A percentile compares a stretch with the other conserved stretches of the same genome.
phyloP scores from a whole-genome alignment of 2,888 invertebrate species.

The Scaptomyza parva region DNA sequence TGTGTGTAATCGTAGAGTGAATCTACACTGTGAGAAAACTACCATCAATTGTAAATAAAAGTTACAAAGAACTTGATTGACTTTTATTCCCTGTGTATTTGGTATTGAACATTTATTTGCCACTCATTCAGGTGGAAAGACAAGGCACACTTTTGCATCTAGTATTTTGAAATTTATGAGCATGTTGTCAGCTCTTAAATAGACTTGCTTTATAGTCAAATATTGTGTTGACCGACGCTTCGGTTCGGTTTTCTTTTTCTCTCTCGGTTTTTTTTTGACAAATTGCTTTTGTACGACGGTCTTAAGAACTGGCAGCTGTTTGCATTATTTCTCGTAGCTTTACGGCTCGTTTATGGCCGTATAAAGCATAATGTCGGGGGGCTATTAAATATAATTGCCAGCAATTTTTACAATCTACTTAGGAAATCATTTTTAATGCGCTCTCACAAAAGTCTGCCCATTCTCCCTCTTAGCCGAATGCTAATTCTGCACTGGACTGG shows the following conservation, averaged over 20 bases:
- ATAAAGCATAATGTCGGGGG: slow-evolving; percentile 50
- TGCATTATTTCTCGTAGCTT: slow-evolving; percentile 32
- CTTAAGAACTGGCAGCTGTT: slow-evolving; percentile 22
- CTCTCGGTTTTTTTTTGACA: slow-evolving; percentile 33
- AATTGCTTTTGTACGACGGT: slow-evolving; percentile 48
- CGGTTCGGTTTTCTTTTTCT: neutral
- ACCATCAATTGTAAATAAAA: too few species aligned
- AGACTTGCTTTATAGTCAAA: slow-evolving; percentile 12
- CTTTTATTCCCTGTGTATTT: too few species aligned
- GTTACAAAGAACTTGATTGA: too few species aligned
- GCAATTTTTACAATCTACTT: slow-evolving; percentile 78
- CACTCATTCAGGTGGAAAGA: slow-evolving; percentile 7
- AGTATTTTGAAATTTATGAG: neutral
- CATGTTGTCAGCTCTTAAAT: neutral
- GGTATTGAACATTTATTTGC: too few species aligned
- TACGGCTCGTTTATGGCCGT: slow-evolving; percentile 58
- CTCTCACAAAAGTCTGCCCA: slow-evolving; percentile 38
- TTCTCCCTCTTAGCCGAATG: slow-evolving; percentile 42
- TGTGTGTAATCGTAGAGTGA: neutral
- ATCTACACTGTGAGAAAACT: neutral
- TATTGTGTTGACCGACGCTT: slow-evolving; percentile 24
- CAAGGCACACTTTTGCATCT: neutral
- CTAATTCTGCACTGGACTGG: slow-evolving; percentile 56
- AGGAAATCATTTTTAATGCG: slow-evolving; percentile 75
- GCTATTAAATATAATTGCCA: slow-evolving; percentile 76